Conservation (phyloP, 1,140 invertebrate species). For the Zophobas atratus region DNA sequence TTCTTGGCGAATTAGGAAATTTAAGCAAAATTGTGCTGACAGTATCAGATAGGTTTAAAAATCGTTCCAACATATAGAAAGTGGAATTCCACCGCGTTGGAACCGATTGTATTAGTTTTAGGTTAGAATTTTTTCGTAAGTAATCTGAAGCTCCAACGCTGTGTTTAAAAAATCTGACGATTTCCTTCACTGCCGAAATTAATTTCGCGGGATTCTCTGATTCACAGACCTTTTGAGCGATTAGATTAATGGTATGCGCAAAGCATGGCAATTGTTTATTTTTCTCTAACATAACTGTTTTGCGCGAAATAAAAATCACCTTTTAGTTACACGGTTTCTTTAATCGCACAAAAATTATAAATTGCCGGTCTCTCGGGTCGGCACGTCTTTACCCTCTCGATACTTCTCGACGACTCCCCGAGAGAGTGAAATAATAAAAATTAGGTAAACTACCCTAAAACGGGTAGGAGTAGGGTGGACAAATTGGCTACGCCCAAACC, state of each 20-base stretch:
- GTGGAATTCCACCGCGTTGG: constrained; percentile 60
- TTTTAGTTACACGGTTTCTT: too few species aligned
- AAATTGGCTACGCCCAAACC: too few species aligned
- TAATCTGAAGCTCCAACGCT: neutral
- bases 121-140: neutral
- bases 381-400: too few species aligned
- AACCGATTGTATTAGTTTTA: constrained; percentile 56
- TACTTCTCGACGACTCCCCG: too few species aligned
- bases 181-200: neutral
- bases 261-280: neutral
- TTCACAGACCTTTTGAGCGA: constrained; percentile 9
- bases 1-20: constrained; percentile 28
- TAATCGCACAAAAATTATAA: too few species aligned
- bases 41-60: constrained; percentile 56
- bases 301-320: neutral
- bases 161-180: constrained; percentile 2
- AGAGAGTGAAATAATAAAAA: too few species aligned
- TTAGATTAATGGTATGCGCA: constrained; percentile 9
- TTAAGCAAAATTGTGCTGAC: constrained; percentile 46
- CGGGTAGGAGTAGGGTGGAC: too few species aligned
- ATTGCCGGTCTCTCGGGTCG: too few species aligned
- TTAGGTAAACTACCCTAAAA: too few species aligned
- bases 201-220: neutral
- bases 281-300: neutral
- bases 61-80: constrained; percentile 61